Percentiles rank a stretch among this genome's conserved stretches.
phyloP scores from a whole-genome alignment of 2,888 invertebrate genomes.

The Cheilosia vernalis region DNA sequence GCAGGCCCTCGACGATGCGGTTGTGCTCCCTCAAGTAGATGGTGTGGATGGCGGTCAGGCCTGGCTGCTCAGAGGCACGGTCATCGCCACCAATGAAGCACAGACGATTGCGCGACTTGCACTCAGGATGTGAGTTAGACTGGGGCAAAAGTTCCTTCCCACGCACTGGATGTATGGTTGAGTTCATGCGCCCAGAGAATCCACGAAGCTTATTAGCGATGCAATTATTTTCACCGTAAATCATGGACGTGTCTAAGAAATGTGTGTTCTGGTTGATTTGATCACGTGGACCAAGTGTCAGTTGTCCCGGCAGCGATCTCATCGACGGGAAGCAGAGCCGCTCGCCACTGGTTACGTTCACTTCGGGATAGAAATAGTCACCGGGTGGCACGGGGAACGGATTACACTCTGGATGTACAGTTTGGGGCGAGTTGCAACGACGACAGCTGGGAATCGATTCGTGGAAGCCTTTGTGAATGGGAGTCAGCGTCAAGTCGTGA shows the following conservation, averaged over 20 bases:
- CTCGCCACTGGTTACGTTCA: constrained; percentile 92
- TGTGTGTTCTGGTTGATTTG: constrained; percentile 97
- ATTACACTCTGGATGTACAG: constrained; percentile 96
- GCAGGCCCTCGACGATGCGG: constrained; percentile 90
- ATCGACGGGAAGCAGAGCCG: constrained; percentile 96
- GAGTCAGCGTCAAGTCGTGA: constrained; percentile 97
- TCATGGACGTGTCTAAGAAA: constrained; percentile 92
- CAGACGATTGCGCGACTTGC: constrained; percentile 92
- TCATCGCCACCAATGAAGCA: constrained; percentile 96
- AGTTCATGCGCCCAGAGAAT: constrained; percentile 92
- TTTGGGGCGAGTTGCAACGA: constrained; percentile 92
- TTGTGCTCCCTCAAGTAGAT: constrained; percentile 96
- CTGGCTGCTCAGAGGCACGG: constrained; percentile 96
- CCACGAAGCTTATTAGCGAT: constrained; percentile 90
- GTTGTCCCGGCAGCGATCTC: constrained; percentile 96
- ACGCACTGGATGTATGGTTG: constrained; percentile 89
- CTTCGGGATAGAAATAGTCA: constrained; percentile 95
- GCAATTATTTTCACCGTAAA: constrained; percentile 96
- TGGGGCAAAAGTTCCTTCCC: constrained; percentile 92
- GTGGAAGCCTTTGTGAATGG: constrained; percentile 95
- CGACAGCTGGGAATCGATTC: constrained; percentile 95
- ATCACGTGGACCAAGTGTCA: constrained; percentile 93
- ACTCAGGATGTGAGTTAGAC: constrained; percentile 92
- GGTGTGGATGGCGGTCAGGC: constrained; percentile 93
- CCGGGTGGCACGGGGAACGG: constrained; percentile 95